A percentile compares a stretch with the other conserved stretches of the same genome.
Conservation (phyloP, 2,113 vertebrate species). For the Struthidea cinerea region DNA sequence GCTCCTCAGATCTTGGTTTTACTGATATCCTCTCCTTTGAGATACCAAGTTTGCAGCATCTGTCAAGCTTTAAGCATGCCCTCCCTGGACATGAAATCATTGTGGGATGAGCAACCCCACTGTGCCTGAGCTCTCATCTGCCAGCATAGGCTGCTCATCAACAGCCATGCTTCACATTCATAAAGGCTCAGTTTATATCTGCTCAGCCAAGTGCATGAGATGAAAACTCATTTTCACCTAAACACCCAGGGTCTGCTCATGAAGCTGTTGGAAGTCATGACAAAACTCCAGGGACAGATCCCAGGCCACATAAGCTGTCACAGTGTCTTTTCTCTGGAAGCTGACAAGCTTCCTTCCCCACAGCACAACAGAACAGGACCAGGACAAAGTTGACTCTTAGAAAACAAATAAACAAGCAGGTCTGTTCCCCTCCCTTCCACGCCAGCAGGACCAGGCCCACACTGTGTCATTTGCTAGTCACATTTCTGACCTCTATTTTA, state of each 20-base stretch:
- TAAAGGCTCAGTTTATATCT: not conserved
- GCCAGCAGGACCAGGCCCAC: not conserved
- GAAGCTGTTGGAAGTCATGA: not conserved
- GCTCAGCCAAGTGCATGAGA: not conserved
- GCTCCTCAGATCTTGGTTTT: not conserved
- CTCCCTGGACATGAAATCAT: not conserved
- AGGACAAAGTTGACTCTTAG: not conserved
- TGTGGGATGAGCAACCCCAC: not conserved
- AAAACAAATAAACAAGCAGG: not conserved
- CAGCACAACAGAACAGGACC: fast-evolving
- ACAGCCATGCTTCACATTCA: not conserved
- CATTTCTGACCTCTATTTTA: constrained; percentile 40
- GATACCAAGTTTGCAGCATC: not conserved
- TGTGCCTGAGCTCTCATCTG: not conserved
- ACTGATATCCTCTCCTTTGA: not conserved
- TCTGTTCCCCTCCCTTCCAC: not conserved
- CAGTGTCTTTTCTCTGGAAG: not conserved
- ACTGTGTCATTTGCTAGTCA: not conserved
- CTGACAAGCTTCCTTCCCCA: not conserved
- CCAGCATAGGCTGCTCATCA: not conserved
- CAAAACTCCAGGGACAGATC: not conserved
- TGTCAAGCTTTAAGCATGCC: not conserved
- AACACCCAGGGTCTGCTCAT: not conserved
- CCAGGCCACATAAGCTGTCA: not conserved
- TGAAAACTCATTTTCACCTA: not conserved